A percentile compares a stretch with the other conserved stretches of the same genome.
These are phyloP conservation scores for Boulengeromyrus knoepffleri DNA, from an alignment of 2,113 vertebrate species.

Conservation along the genomic window DNA sequence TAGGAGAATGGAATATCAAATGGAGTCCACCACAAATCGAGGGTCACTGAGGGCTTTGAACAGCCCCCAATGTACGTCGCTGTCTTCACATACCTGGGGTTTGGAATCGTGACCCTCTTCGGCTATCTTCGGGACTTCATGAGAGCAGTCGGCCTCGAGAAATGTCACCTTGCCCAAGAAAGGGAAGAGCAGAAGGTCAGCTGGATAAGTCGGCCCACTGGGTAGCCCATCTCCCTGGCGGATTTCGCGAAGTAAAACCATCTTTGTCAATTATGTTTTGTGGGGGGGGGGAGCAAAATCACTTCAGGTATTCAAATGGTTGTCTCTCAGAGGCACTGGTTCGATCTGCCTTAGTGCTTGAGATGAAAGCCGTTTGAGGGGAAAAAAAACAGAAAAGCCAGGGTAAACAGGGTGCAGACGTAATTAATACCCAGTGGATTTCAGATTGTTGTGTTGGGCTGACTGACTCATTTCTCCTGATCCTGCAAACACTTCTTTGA, in stretches of 20 bases:
- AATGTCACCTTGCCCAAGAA: slow-evolving; percentile 71
- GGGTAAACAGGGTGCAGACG: slow-evolving; percentile 5
- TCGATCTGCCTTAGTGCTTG: not conserved
- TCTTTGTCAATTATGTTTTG: not conserved
- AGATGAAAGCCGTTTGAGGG: slow-evolving; percentile 1
- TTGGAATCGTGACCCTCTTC: slow-evolving; percentile 79
- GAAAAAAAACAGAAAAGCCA: not conserved
- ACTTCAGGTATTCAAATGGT: not conserved
- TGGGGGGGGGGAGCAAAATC: not conserved
- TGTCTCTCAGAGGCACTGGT: not conserved
- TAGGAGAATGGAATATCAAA: slow-evolving; percentile 67
- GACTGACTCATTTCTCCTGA: not conserved
- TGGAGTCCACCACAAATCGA: slow-evolving; percentile 45
- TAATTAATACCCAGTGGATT: slow-evolving; percentile 18
- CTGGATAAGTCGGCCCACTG: slow-evolving; percentile 23
- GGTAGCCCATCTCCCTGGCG: not conserved
- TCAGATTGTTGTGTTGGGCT: slow-evolving; percentile 1
- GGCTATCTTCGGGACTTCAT: slow-evolving; percentile 89
- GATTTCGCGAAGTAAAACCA: not conserved
- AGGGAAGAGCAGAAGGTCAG: slow-evolving; percentile 84
- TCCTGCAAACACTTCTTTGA: not conserved
- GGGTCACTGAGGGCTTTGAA: slow-evolving; percentile 68
- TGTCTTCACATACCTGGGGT: slow-evolving; percentile 82
- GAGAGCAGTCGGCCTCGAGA: slow-evolving; percentile 79
- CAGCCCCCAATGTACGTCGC: slow-evolving; percentile 81